Conservation (phyloP, 2,113 vertebrate genomes). For the Proteles cristata region DNA sequence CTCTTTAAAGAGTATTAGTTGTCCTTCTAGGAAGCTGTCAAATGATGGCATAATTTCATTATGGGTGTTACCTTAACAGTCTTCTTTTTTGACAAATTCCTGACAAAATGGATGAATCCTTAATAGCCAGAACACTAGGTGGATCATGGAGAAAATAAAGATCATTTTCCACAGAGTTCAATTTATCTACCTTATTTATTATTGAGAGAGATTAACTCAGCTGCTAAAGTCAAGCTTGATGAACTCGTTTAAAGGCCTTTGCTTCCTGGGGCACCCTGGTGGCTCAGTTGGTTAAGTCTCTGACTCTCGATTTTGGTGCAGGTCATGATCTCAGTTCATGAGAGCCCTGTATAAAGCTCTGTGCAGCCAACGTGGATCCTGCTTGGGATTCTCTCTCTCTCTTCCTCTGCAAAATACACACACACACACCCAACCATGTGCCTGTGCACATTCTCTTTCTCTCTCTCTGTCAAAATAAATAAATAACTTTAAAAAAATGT, state of each 20-base stretch:
- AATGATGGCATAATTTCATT: not conserved
- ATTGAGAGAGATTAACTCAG: not conserved
- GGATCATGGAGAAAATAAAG: not conserved
- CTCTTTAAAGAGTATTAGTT: constrained; percentile 9
- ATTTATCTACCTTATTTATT: not conserved
- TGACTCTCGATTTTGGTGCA: too few species aligned
- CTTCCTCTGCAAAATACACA: too few species aligned
- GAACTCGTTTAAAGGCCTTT: not conserved
- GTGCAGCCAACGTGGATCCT: too few species aligned
- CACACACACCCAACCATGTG: too few species aligned
- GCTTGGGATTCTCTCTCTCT: too few species aligned
- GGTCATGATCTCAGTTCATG: too few species aligned
- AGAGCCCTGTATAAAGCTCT: too few species aligned
- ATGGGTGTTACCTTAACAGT: not conserved
- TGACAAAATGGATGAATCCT: not conserved
- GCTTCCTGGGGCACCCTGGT: not conserved
- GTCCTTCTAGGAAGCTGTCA: constrained; percentile 1
- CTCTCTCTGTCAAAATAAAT: too few species aligned
- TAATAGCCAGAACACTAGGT: not conserved
- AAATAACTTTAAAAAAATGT: not conserved
- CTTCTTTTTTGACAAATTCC: not conserved
- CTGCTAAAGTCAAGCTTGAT: not conserved
- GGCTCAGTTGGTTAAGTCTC: too few species aligned
- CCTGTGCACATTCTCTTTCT: too few species aligned
- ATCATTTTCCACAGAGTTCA: not conserved